Conservation (phyloP, 1,140 invertebrate genomes). For the Cotesia glomerata region DNA sequence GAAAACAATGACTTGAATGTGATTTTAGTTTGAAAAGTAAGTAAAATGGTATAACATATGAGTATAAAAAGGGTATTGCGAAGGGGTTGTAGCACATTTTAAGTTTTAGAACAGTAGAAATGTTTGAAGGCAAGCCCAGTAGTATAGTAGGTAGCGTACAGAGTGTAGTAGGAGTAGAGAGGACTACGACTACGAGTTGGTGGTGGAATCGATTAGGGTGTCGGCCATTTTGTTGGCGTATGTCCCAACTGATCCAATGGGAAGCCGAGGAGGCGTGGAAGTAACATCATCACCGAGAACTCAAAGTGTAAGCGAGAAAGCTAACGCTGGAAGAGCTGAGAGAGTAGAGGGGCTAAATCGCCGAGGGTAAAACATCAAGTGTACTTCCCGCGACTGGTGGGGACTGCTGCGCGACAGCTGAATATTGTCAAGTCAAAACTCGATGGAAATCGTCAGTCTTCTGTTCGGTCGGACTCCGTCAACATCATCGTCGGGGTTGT, state of each 20-base stretch:
- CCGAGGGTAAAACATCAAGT: neutral
- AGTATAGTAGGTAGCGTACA: no score
- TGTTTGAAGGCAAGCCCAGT: no score
- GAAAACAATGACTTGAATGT: no score
- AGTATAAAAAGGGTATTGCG: no score
- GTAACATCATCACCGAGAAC: slow-evolving; percentile 36
- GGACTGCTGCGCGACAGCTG: neutral
- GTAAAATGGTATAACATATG: no score
- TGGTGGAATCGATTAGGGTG: slow-evolving; percentile 53
- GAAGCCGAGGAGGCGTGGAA: slow-evolving; percentile 47
- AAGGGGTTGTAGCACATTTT: no score
- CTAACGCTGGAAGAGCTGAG: neutral
- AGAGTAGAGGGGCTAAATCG: slow-evolving; percentile 4
- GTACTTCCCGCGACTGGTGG: neutral
- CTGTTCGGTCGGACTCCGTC: slow-evolving; percentile 53
- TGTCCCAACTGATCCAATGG: slow-evolving; percentile 41
- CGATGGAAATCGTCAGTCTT: slow-evolving; percentile 50
- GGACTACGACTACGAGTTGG: slow-evolving; percentile 19
- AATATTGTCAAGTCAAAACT: slow-evolving; percentile 14
- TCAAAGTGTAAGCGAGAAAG: slow-evolving; percentile 28
- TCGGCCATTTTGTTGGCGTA: slow-evolving; percentile 58
- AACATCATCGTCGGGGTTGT: slow-evolving; percentile 50
- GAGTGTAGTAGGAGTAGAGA: neutral
- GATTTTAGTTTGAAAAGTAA: no score
- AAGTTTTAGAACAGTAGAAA: no score